phyloP scores from a whole-genome alignment of 1,140 invertebrate species.

The Drosophila sproati region DNA sequence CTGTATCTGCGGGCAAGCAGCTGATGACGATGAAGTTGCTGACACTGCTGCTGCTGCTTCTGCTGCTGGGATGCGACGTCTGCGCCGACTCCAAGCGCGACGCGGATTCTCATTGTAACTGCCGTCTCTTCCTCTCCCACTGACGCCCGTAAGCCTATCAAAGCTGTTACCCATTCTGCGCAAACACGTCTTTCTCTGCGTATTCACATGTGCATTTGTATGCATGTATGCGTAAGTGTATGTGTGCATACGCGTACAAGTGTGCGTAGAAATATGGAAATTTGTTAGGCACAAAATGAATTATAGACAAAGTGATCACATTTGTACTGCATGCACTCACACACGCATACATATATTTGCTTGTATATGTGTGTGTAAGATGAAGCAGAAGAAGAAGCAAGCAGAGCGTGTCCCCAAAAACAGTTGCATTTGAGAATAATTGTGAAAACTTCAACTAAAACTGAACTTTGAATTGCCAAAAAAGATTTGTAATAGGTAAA shows the following conservation, averaged over 20 bases:
- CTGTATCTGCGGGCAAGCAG: background rate
- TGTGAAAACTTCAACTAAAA: too few relatives aligned
- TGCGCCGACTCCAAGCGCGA: conserved; percentile 51
- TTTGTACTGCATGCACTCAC: background rate
- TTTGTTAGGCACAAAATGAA: too few relatives aligned
- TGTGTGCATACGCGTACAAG: background rate
- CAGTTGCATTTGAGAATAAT: too few relatives aligned
- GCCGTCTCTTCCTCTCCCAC: background rate
- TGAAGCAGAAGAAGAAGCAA: background rate
- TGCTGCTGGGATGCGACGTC: conserved; percentile 28
- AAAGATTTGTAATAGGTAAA: too few relatives aligned
- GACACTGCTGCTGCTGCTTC: background rate
- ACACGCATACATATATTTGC: background rate
- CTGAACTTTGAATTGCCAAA: too few relatives aligned
- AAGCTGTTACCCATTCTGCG: conserved; percentile 59
- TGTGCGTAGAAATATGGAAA: too few relatives aligned
- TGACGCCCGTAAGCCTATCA: conserved; percentile 48
- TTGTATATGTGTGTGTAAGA: background rate
- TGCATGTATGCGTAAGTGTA: conserved; percentile 3
- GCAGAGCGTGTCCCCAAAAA: too few relatives aligned
- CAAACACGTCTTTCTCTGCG: background rate
- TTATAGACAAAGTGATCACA: too few relatives aligned
- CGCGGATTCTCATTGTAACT: conserved; percentile 30
- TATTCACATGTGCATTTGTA: background rate
- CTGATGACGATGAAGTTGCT: background rate